Evolutionary conservation across 2,888 invertebrate species (phyloP).

Genomic region (Helobdella robusta): DNA sequence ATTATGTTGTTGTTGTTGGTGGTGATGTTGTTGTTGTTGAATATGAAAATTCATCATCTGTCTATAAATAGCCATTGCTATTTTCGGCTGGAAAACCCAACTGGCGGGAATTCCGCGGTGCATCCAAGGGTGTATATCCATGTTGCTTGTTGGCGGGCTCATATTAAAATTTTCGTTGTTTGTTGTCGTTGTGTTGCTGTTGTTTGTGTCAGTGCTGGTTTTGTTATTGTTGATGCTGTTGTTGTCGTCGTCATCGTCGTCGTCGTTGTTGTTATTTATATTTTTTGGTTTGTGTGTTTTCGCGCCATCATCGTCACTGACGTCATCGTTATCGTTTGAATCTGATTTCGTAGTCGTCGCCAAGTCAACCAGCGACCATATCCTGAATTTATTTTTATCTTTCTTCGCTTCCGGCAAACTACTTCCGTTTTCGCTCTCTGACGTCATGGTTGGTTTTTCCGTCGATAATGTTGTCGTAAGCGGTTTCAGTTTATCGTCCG

Average conservation of each 20-base stretch:
- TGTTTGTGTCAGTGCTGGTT: too few species aligned
- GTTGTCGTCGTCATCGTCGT: not conserved
- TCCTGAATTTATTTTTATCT: constrained; percentile 37
- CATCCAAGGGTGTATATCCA: not conserved
- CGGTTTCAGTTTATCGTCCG: not conserved
- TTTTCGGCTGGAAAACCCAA: constrained; percentile 18
- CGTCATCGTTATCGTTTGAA: too few species aligned
- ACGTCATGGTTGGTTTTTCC: not conserved
- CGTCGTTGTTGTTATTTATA: too few species aligned
- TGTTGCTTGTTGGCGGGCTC: not conserved
- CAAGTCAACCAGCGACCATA: constrained; percentile 46
- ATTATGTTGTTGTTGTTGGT: constrained; percentile 19
- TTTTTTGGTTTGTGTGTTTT: too few species aligned
- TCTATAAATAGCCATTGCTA: constrained; percentile 14
- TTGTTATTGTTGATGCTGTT: not conserved
- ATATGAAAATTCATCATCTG: constrained; percentile 15
- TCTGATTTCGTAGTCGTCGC: constrained; percentile 39
- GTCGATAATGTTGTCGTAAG: not conserved
- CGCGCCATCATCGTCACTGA: too few species aligned
- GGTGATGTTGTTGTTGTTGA: constrained; percentile 22
- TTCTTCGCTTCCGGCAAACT: too few species aligned
- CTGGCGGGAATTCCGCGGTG: not conserved
- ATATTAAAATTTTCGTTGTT: not conserved
- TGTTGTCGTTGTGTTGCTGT: too few species aligned
- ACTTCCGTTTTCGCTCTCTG: not conserved